Conservation (phyloP, 2,113 vertebrate genomes). For the Lepisosteus osseus region DNA sequence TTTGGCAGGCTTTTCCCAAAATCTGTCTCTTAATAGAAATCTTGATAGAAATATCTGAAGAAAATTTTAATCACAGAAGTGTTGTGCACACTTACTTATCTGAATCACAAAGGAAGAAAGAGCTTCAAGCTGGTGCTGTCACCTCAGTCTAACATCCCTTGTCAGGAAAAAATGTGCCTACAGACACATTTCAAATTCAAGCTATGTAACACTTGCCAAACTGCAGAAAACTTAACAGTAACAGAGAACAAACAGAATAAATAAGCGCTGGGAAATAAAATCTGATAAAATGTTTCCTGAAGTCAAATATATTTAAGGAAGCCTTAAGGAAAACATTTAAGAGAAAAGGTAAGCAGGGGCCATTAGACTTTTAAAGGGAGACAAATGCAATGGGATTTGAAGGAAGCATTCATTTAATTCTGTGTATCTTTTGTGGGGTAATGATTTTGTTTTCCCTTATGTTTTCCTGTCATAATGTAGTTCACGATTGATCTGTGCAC, state of each 20-base stretch:
- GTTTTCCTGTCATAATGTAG: conserved; percentile 39
- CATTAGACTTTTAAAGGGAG: conserved; percentile 58
- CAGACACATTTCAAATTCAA: conserved; percentile 88
- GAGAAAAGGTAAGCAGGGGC: conserved; percentile 58
- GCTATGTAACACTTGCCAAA: conserved; percentile 80
- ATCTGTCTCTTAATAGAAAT: conserved; percentile 83
- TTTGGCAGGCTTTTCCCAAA: conserved; percentile 74
- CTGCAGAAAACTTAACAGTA: conserved; percentile 85
- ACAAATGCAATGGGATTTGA: conserved; percentile 41
- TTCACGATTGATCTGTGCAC: conserved; percentile 1
- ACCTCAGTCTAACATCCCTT: conserved; percentile 79
- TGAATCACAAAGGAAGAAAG: conserved; percentile 83
- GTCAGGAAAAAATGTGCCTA: conserved; percentile 90
- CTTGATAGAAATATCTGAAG: conserved; percentile 93
- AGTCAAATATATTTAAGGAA: conserved; percentile 86
- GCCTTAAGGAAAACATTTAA: conserved; percentile 57
- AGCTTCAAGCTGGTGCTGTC: conserved; percentile 85
- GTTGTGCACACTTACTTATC: conserved; percentile 85
- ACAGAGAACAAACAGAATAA: conserved; percentile 90
- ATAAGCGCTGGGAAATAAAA: conserved; percentile 78
- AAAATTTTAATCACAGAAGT: conserved; percentile 95
- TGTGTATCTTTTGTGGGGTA: background rate
- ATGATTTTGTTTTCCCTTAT: conserved; percentile 26
- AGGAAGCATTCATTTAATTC: conserved; percentile 1
- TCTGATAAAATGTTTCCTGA: conserved; percentile 80